Base-by-base conservation (phyloP, 2,888 invertebrate species). In the Ectropis crepuscularia region DNA sequence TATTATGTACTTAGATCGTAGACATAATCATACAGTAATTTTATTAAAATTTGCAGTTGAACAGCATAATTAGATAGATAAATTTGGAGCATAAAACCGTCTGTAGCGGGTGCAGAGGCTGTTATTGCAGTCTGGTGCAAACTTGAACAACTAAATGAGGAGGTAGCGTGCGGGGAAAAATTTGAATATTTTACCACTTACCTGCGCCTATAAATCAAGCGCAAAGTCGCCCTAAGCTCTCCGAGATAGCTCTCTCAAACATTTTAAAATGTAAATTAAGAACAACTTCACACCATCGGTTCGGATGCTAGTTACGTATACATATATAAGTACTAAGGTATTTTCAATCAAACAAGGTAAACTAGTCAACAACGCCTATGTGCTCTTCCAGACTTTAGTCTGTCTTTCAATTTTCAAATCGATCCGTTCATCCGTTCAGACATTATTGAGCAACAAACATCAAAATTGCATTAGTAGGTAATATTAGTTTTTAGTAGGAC, bases 141-240 rank as follows among this genome's bases (percentile, higher is more conserved):
- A 79, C 78, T 83, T 79, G 39, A 65, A 67, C 70, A 65, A 74
- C 75, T 81, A 84, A 77, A 83, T 83, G 77, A 79, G 73, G 80
- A 78, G 53, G 41, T 76, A 71, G 68, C 63, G 60, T 63, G 76
- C 74, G 77, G 79, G 68, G 77, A 68, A 68, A 84, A 90, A 91
- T 91, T 91, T 91, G 82, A 92, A 91, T 90, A 88, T 92, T 90
- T 90, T 88, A 80, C 86, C 89, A 86, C 87, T 91, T 90, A 90
- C 89, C 89, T 91, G 86, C 73, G 87, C 84, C 87, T 90, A 90
- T 92, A 92, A 92, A 92, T 92, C 90, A 91, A 83, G 77, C 77
- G 86, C 73, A 87, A 88, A 88, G 89, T 87, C 90, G 81, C 85
- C 82, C 77, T 89, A 89, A 90, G 90, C 90, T 87, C 89, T 83